Conservation (phyloP, 1,140 invertebrate species). For the Helicoverpa armigera region DNA sequence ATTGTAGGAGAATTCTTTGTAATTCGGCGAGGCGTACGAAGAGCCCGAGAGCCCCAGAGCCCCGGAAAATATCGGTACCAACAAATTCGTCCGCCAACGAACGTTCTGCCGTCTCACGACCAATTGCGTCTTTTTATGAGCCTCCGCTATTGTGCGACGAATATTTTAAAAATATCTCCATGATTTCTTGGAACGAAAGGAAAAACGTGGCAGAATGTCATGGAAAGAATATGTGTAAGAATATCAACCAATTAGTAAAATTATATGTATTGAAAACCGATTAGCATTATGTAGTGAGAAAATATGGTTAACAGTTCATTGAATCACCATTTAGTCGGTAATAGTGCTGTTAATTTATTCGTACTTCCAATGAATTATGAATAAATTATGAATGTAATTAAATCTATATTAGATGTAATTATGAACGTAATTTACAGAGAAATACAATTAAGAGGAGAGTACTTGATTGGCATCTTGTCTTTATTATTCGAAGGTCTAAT, state of each 20-base stretch:
- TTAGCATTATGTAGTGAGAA: too few relatives aligned
- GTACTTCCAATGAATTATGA: too few relatives aligned
- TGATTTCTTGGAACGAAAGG: conserved; percentile 33
- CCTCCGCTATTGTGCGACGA: conserved; percentile 43
- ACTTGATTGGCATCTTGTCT: too few relatives aligned
- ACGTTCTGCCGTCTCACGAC: conserved; percentile 49
- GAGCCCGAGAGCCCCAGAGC: conserved; percentile 25
- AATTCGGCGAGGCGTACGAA: conserved; percentile 21
- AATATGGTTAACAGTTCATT: too few relatives aligned
- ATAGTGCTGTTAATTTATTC: too few relatives aligned
- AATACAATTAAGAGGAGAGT: too few relatives aligned
- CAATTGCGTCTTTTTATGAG: conserved; percentile 55
- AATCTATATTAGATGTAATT: too few relatives aligned
- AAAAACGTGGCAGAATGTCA: conserved; percentile 22
- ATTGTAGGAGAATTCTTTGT: conserved; percentile 54
- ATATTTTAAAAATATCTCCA: conserved; percentile 46
- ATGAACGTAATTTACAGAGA: too few relatives aligned
- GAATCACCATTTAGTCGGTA: too few relatives aligned
- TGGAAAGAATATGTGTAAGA: conserved; percentile 9
- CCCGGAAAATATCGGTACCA: conserved; percentile 47
- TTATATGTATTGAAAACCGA: background rate
- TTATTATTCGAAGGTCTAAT: too few relatives aligned
- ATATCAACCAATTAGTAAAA: too few relatives aligned
- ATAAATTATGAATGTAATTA: too few relatives aligned
- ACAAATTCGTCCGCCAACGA: conserved; percentile 44